Conservation (phyloP, 2,888 invertebrate species). For the Athrips mouffetella region DNA sequence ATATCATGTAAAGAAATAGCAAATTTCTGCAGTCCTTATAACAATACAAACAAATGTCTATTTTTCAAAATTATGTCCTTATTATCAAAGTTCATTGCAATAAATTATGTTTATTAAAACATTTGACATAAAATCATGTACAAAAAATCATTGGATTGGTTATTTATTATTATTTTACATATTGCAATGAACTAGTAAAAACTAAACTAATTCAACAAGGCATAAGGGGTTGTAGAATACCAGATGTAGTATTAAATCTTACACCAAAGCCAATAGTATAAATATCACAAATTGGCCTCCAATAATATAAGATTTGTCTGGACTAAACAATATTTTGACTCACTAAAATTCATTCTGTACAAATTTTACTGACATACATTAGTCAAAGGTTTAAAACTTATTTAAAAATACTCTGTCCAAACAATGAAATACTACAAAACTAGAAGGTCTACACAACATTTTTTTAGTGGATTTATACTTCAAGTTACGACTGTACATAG, state of each 20-base stretch:
- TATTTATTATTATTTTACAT: constrained; percentile 34
- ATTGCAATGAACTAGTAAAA: constrained; percentile 46
- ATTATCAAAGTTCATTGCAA: constrained; percentile 50
- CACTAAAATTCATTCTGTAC: constrained; percentile 70
- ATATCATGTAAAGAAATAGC: constrained; percentile 60
- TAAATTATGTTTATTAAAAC: constrained; percentile 24
- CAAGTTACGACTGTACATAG: constrained; percentile 72
- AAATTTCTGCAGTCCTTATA: constrained; percentile 67
- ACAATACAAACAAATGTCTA: constrained; percentile 48
- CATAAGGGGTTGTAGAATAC: constrained; percentile 25
- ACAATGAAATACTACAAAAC: constrained; percentile 65
- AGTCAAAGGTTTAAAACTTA: constrained; percentile 74
- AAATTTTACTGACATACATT: constrained; percentile 57
- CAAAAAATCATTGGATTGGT: constrained; percentile 40
- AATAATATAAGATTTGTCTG: constrained; percentile 44
- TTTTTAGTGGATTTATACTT: constrained; percentile 67
- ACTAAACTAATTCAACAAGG: constrained; percentile 35
- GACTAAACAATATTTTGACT: constrained; percentile 38
- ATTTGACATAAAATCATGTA: constrained; percentile 46
- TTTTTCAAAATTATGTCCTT: constrained; percentile 57
- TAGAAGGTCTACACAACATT: constrained; percentile 64
- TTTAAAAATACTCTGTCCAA: constrained; percentile 69
- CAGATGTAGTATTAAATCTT: constrained; percentile 40
- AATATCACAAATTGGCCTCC: constrained; percentile 68
- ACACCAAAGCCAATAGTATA: constrained; percentile 52